phyloP scores from a whole-genome alignment of 2,113 vertebrate genomes.

The Centropus bengalensis region DNA sequence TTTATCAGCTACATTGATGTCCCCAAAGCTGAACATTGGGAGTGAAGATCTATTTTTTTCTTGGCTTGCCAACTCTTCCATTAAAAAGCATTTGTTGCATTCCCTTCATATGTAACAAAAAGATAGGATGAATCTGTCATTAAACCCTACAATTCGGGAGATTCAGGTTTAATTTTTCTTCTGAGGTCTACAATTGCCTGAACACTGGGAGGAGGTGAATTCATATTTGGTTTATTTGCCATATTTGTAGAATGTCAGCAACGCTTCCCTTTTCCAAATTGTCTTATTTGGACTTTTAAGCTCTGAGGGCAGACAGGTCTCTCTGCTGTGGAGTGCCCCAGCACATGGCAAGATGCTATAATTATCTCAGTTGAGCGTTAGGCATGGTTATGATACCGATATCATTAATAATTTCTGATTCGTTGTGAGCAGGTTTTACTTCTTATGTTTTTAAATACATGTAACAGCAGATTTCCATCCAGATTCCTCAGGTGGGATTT shows the following conservation, averaged over 20 bases:
- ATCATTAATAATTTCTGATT: not conserved
- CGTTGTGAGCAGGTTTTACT: not conserved
- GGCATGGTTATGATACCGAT: not conserved
- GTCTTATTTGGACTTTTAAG: not conserved
- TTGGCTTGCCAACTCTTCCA: not conserved
- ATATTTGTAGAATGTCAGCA: too few relatives aligned
- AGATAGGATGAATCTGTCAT: not conserved
- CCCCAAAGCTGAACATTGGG: not conserved
- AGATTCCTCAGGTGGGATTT: not conserved
- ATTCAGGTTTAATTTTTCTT: not conserved
- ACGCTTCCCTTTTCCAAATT: not conserved
- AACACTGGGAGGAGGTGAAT: not conserved
- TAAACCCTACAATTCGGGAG: not conserved
- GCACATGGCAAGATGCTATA: not conserved
- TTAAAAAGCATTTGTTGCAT: accelerated
- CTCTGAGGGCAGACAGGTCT: not conserved
- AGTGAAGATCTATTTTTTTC: not conserved
- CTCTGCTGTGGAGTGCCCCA: not conserved
- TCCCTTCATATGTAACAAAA: not conserved
- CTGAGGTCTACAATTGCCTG: not conserved
- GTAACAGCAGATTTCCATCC: not conserved
- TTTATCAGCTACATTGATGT: not conserved
- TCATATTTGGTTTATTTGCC: too few relatives aligned
- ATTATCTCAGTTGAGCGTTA: not conserved
- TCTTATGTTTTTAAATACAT: not conserved